Conservation (phyloP, 2,888 invertebrate species). For the Drosophila ezoana region DNA sequence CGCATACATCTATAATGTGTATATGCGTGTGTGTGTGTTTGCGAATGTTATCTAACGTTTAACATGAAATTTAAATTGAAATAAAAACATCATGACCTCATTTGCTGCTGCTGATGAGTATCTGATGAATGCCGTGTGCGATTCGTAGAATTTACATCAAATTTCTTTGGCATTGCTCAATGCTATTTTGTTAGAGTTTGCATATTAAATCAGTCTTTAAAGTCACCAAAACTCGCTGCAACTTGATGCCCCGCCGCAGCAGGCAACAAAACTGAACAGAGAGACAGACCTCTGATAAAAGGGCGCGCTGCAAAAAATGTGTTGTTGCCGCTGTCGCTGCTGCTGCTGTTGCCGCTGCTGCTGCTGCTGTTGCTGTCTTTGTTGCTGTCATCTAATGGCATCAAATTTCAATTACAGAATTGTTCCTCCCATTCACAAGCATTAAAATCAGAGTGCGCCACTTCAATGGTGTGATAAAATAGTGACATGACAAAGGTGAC, state of each 20-base stretch:
- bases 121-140: constrained; percentile 69
- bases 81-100: constrained; percentile 61
- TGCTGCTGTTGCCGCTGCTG: constrained; percentile 37
- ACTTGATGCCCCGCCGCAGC: constrained; percentile 50
- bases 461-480: constrained; percentile 68
- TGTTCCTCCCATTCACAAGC: constrained; percentile 62
- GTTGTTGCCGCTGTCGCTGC: constrained; percentile 35
- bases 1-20: not conserved
- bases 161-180: constrained; percentile 70
- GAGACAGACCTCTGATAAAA: constrained; percentile 32
- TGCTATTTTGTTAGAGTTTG: constrained; percentile 43
- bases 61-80: constrained; percentile 39
- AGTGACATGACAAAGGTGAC: constrained; percentile 78
- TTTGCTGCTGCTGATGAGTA: constrained; percentile 32
- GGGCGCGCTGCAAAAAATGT: constrained; percentile 42
- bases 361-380: constrained; percentile 32
- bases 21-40: not conserved
- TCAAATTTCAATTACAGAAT: constrained; percentile 84
- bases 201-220: constrained; percentile 55
- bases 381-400: constrained; percentile 74
- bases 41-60: constrained; percentile 39
- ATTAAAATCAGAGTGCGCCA: constrained; percentile 51
- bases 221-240: constrained; percentile 63
- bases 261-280: constrained; percentile 27
- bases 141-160: constrained; percentile 69